Percentiles rank a stretch among this genome's conserved stretches.
phyloP scores from a whole-genome alignment of 1,140 invertebrate genomes.

The Tetramorium alpestre region DNA sequence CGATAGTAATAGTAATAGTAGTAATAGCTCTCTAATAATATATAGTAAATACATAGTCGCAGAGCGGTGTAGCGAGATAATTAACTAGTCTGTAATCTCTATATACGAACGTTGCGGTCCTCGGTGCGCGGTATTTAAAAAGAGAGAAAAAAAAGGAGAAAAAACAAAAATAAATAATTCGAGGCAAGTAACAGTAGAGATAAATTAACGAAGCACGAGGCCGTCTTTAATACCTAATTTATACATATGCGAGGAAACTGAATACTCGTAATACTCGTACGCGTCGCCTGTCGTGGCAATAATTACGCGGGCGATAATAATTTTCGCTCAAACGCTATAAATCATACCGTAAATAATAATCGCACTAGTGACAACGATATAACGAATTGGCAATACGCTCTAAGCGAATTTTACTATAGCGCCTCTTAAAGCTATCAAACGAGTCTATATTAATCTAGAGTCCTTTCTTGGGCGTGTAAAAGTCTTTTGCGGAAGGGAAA shows the following conservation, averaged over 20 bases:
- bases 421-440: constrained; percentile 67
- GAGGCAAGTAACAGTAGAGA: constrained; percentile 60
- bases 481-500: constrained; percentile 37
- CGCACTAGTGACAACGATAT: constrained; percentile 66
- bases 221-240: constrained; percentile 38
- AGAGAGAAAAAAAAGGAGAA: constrained; percentile 1
- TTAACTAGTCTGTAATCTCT: constrained; percentile 60
- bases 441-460: constrained; percentile 60
- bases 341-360: constrained; percentile 49
- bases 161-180: constrained; percentile 69
- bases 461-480: constrained; percentile 38
- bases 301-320: constrained; percentile 43
- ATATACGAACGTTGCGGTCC: constrained; percentile 35
- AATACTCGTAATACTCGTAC: constrained; percentile 59
- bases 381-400: constrained; percentile 37
- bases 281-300: constrained; percentile 13
- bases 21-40: constrained; percentile 61
- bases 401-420: constrained; percentile 64
- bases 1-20: constrained; percentile 62
- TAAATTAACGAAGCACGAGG: constrained; percentile 67
- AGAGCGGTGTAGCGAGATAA: constrained; percentile 67
- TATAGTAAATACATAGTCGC: constrained; percentile 69
- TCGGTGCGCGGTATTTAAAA: constrained; percentile 41
- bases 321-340: constrained; percentile 61
- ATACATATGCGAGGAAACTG: constrained; percentile 55